phyloP scores from a whole-genome alignment of 1,140 invertebrate genomes.

The Rhopalosiphum padi region DNA sequence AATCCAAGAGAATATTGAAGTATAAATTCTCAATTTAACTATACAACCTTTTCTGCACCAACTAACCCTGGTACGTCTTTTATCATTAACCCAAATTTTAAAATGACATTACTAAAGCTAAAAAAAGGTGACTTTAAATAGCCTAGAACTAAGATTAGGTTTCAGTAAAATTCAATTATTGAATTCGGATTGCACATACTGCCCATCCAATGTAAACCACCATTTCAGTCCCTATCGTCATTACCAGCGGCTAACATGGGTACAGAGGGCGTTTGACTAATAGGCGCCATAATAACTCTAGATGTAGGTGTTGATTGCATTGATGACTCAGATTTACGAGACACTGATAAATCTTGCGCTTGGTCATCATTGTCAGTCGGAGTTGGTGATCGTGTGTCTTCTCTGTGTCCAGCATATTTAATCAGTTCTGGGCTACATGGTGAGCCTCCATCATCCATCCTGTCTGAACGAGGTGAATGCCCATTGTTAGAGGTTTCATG shows the following conservation, averaged over 20 bases:
- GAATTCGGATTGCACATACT: conserved; percentile 57
- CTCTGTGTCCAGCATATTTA: conserved; percentile 60
- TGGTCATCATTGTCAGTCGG: conserved; percentile 62
- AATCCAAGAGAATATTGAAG: conserved; percentile 21
- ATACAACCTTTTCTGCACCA: conserved; percentile 34
- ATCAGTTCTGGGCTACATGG: conserved; percentile 62
- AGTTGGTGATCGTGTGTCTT: conserved; percentile 58
- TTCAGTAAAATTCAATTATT: conserved; percentile 50
- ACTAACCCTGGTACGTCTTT: conserved; percentile 48
- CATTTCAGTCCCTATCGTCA: conserved; percentile 58
- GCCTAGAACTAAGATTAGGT: conserved; percentile 47
- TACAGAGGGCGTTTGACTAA: conserved; percentile 61
- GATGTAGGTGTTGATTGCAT: conserved; percentile 59
- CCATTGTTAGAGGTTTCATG: conserved; percentile 34
- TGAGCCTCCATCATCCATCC: conserved; percentile 61
- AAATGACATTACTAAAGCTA: conserved; percentile 21
- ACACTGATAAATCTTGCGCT: conserved; percentile 66
- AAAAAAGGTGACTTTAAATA: conserved; percentile 16
- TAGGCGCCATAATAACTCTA: conserved; percentile 62
- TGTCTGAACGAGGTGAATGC: conserved; percentile 59
- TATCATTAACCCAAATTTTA: conserved; percentile 1
- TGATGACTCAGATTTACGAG: conserved; percentile 62
- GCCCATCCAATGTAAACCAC: conserved; percentile 16
- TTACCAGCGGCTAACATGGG: conserved; percentile 60
- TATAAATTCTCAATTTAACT: background rate